Evolutionary conservation across 2,113 vertebrate species (phyloP), one percentile per base, ranked within the genome.

Genomic region (Leptosomus discolor): DNA sequence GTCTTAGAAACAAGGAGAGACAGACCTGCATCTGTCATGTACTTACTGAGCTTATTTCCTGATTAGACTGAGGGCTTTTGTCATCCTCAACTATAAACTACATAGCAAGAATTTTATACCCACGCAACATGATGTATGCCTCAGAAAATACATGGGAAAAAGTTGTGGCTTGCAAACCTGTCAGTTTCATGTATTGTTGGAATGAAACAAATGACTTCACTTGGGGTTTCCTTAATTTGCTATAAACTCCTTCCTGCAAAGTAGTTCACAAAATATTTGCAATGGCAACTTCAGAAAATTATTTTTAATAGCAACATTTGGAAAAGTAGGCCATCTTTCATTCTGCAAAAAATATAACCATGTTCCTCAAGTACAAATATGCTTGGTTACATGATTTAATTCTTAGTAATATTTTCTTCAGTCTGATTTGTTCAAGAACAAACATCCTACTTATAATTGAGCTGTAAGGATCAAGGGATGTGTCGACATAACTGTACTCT

Each of bases 61-160:
- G 30, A n/a, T 34, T 20, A 65, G 4, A 45, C 14, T 23, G 27
- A 75, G 7, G 15, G 26, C 4, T 92, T 92, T 54, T 75, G 51
- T 19, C 20, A 56, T n/a, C 17, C 15, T 24, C 8, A 58, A 2
- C 27, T 54, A 57, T 19, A 46, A 85, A 51, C 39, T 70, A n/a
- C 34, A 26, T 24, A 22, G 24, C 21, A 74, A 77, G 39, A 60
- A 26, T 34, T 41, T 68, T 54, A 46, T 45, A 34, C 16, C 7
- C 0, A 2, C 21, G 41, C 14, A 63, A 29, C 19, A 45, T 0
- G 0, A 32, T 29, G 12, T 5, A 20, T 20, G 24, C 17, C 32
- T 67, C 41, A 85, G 46, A 88, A 92, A 82, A 32, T 45, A 41
- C 23, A 27, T 9, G 14, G 27, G 61, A 80, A 92, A 91, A 86